Conservation (phyloP, 2,113 vertebrate species). For the Eublepharis macularius region DNA sequence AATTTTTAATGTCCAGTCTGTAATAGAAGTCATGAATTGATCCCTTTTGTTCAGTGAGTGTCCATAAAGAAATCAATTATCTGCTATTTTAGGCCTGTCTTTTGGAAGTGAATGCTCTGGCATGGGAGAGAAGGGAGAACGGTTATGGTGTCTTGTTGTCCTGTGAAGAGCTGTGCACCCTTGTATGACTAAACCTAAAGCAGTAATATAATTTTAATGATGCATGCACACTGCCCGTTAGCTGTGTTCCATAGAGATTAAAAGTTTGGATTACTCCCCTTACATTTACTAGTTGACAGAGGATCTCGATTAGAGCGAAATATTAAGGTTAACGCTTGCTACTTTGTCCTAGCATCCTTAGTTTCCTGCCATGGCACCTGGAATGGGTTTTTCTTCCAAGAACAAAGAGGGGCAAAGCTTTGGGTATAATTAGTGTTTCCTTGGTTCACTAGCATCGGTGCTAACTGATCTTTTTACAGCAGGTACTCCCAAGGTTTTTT, state of each 20-base stretch:
- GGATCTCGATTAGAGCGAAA: not conserved
- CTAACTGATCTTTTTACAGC: not conserved
- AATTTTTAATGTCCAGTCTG: constrained; percentile 73
- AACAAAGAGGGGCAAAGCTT: not conserved
- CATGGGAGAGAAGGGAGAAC: not conserved
- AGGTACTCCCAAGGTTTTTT: not conserved
- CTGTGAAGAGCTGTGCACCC: not conserved
- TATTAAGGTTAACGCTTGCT: not conserved
- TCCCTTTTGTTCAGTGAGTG: constrained; percentile 53
- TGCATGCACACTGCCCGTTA: rapidly evolving
- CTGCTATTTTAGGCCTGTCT: constrained; percentile 60
- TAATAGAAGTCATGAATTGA: constrained; percentile 58
- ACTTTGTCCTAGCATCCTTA: not conserved
- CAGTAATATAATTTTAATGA: rapidly evolving
- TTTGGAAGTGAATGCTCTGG: constrained; percentile 35
- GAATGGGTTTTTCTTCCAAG: not conserved
- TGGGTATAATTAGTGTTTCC: not conserved
- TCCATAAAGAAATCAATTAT: constrained; percentile 61
- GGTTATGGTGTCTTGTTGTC: not conserved
- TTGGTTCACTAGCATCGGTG: not conserved
- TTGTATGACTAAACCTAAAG: rapidly evolving
- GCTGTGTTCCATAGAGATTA: not conserved
- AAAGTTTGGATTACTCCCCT: not conserved
- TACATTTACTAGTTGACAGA: not conserved
- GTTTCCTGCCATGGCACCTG: not conserved